A percentile compares a stretch with the other conserved stretches of the same genome.
These are phyloP conservation scores for Harlomillsia oculata DNA, from an alignment of 1,140 invertebrate species.

Conservation along the genomic window DNA sequence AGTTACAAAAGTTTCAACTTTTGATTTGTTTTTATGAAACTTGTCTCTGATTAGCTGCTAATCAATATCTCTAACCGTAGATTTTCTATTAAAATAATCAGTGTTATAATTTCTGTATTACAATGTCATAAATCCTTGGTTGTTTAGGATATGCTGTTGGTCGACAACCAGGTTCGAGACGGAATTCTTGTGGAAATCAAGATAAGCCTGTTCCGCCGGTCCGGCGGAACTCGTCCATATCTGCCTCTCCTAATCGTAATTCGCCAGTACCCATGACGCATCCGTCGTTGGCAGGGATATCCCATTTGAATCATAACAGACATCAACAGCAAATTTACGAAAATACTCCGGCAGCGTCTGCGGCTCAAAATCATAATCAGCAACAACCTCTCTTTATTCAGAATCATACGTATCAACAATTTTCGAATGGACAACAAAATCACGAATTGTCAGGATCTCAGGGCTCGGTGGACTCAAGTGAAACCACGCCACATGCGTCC, in stretches of 20 bases:
- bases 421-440: background rate
- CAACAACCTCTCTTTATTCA: slow-evolving; percentile 17
- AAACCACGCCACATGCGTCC: slow-evolving; percentile 38
- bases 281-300: background rate
- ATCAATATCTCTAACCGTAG: too few relatives aligned
- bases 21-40: too few relatives aligned
- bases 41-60: too few relatives aligned
- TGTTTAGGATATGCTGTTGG: slow-evolving; percentile 40
- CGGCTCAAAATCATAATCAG: slow-evolving; percentile 11
- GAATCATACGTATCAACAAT: slow-evolving; percentile 11
- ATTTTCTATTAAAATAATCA: too few relatives aligned
- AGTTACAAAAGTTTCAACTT: too few relatives aligned
- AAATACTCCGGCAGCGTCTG: background rate
- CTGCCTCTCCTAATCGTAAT: slow-evolving; percentile 25
- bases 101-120: too few relatives aligned
- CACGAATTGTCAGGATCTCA: slow-evolving; percentile 15
- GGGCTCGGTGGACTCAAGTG: slow-evolving; percentile 30
- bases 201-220: slow-evolving; percentile 73
- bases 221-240: slow-evolving; percentile 57
- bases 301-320: slow-evolving; percentile 11
- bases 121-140: too few relatives aligned
- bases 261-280: slow-evolving; percentile 10
- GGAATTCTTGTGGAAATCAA: slow-evolving; percentile 27
- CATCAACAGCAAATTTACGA: background rate
- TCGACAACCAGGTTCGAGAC: slow-evolving; percentile 39